Evolutionary conservation across 2,797 vertebrate species (phyloP).

Genomic region (Scyliorhinus canicula): DNA sequence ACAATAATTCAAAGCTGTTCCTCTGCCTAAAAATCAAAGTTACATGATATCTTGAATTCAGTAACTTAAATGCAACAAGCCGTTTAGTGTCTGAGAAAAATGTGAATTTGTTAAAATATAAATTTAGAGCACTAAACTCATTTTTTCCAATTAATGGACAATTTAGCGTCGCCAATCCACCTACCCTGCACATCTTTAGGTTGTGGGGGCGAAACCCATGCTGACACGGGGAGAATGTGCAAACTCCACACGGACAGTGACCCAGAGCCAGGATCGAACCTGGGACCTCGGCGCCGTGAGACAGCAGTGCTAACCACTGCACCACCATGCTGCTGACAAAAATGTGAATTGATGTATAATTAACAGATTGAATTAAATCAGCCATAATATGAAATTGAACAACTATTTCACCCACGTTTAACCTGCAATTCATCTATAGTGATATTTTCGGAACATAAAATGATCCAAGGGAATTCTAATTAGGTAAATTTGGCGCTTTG

Average conservation of each 20-base stretch:
- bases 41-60: neutral
- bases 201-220: too few species aligned
- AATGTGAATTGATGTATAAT: neutral
- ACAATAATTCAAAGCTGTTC: neutral
- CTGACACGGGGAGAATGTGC: too few species aligned
- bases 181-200: too few species aligned
- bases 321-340: too few species aligned
- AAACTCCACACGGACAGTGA: too few species aligned
- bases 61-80: neutral
- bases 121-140: too few species aligned
- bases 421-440: neutral
- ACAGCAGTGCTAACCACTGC: too few species aligned
- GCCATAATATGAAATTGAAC: neutral
- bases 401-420: neutral
- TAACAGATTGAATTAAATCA: neutral
- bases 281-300: too few species aligned
- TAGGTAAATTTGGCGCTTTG: neutral
- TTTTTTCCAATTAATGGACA: too few species aligned
- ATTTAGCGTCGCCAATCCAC: too few species aligned
- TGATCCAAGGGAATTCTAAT: neutral
- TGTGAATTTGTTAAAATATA: too few species aligned
- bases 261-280: too few species aligned
- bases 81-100: neutral
- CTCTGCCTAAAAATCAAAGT: neutral
- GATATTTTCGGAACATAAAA: neutral